phyloP scores from a whole-genome alignment of 2,113 vertebrate genomes.

The Fregetta grallaria region DNA sequence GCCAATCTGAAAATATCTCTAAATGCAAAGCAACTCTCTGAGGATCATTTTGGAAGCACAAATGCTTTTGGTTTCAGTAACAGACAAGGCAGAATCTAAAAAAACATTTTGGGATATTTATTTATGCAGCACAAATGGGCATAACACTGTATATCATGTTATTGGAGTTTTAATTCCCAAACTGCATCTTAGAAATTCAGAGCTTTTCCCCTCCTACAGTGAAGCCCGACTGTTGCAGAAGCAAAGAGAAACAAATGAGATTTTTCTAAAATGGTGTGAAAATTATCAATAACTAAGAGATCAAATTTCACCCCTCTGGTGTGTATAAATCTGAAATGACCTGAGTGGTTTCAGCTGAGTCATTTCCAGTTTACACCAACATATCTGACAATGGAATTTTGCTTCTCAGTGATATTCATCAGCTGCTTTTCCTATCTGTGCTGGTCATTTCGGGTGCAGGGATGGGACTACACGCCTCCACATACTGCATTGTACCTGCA shows the following conservation, averaged over 20 bases:
- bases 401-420: background rate
- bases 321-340: background rate
- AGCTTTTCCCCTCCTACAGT: background rate
- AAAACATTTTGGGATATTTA: conserved; percentile 71
- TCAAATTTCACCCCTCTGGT: background rate
- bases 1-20: conserved; percentile 61
- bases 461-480: rapidly evolving
- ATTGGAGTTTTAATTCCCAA: conserved; percentile 53
- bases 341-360: background rate
- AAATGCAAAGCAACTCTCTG: conserved; percentile 49
- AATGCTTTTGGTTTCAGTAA: conserved; percentile 57
- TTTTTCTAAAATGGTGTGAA: conserved; percentile 60
- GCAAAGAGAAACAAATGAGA: background rate
- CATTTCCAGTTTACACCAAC: background rate
- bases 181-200: conserved; percentile 33
- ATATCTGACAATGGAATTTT: background rate
- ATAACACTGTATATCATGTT: conserved; percentile 54
- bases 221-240: conserved; percentile 21
- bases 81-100: conserved; percentile 45
- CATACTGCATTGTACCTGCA: background rate
- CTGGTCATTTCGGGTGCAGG: background rate
- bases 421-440: conserved; percentile 8
- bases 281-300: conserved; percentile 55
- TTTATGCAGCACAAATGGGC: conserved; percentile 62
- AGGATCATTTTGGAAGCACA: conserved; percentile 52